Evolutionary conservation across 2,797 vertebrate genomes (phyloP).

Genomic region (Arvicola amphibius): DNA sequence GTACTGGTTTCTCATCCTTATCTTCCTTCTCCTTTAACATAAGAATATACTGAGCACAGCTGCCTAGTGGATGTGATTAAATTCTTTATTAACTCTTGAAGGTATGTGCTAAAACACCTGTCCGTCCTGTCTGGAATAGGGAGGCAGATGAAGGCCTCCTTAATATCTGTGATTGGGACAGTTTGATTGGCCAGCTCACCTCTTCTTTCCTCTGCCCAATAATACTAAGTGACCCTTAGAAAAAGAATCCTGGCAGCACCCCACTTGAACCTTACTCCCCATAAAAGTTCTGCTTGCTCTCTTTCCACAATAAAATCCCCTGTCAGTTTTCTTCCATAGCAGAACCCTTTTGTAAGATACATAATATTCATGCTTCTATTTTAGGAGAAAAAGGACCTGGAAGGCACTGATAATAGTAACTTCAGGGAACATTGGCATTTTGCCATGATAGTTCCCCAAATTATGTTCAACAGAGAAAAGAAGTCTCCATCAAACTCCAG

Average conservation of each 20-base stretch:
- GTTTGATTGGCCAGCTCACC: background rate
- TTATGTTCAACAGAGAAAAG: background rate
- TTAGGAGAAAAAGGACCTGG: background rate
- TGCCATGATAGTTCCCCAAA: background rate
- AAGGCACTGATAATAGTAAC: background rate
- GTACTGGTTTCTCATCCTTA: background rate
- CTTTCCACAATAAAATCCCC: background rate
- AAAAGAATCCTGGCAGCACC: background rate
- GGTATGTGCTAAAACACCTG: background rate
- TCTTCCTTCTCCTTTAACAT: background rate
- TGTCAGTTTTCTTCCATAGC: background rate
- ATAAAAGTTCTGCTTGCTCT: background rate
- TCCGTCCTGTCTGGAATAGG: background rate
- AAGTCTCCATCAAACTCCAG: background rate
- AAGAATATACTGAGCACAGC: too few relatives aligned
- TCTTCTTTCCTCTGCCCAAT: background rate
- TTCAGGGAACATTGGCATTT: background rate
- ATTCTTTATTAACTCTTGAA: background rate
- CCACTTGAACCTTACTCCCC: background rate
- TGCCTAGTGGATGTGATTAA: background rate
- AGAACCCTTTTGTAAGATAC: background rate
- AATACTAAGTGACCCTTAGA: background rate
- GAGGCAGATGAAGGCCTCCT: background rate
- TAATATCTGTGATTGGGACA: background rate
- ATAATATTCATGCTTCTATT: background rate